Evolutionary conservation across 2,797 vertebrate genomes (phyloP).

Genomic region (Anabacerthia variegaticeps): DNA sequence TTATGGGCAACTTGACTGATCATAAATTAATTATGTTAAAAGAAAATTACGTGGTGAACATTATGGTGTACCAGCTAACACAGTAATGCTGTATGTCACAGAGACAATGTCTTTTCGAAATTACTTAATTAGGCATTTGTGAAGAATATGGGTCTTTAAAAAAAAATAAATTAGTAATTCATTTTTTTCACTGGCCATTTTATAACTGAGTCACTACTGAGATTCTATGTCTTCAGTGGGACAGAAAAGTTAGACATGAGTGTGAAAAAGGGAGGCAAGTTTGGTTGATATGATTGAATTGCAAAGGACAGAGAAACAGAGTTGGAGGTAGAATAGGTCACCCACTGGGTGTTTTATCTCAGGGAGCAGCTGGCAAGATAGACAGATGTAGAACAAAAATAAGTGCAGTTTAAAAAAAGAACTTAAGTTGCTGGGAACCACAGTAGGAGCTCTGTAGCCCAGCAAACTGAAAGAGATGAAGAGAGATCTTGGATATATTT

Average conservation of each 20-base stretch:
- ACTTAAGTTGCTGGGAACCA: not conserved
- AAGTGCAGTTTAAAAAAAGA: not conserved
- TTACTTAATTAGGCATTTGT: not conserved
- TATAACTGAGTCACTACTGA: not conserved
- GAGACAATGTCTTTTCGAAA: not conserved
- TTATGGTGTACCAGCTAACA: not conserved
- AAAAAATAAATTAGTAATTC: not conserved
- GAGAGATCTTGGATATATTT: not conserved
- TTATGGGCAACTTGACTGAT: not conserved
- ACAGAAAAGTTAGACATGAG: not conserved
- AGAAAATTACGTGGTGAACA: not conserved
- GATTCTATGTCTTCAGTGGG: not conserved
- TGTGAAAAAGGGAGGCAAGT: not conserved
- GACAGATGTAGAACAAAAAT: not conserved
- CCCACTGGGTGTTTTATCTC: not conserved
- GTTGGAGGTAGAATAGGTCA: not conserved
- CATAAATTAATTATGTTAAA: not conserved
- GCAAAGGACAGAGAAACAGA: not conserved
- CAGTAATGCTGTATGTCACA: not conserved
- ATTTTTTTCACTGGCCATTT: not conserved
- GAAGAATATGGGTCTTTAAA: not conserved
- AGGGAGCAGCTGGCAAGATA: not conserved
- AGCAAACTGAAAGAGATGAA: not conserved
- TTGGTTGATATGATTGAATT: not conserved
- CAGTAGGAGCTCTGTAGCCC: not conserved